Evolutionary conservation across 2,888 invertebrate species (phyloP).

Genomic region (Nomada lathburiana): DNA sequence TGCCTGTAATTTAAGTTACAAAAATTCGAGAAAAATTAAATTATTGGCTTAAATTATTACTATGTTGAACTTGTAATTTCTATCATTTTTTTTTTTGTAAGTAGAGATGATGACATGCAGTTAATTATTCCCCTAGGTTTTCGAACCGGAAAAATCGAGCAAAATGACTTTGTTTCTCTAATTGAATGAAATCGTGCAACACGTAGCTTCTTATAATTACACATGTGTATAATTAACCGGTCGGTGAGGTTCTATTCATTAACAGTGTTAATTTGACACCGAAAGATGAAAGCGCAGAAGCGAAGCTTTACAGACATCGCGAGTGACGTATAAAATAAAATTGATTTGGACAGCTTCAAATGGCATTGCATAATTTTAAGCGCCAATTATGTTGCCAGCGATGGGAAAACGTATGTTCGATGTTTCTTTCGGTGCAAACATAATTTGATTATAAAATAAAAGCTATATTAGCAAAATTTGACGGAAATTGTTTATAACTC

Average conservation of each 20-base stretch:
- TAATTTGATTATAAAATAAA: neutral
- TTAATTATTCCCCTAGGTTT: neutral
- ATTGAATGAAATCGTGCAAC: conserved; percentile 1
- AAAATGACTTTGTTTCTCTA: neutral
- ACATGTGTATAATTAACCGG: conserved; percentile 1
- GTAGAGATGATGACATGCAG: neutral
- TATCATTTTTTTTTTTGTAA: neutral
- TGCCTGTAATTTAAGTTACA: too few species aligned
- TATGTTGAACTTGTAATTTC: neutral
- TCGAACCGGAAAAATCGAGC: neutral
- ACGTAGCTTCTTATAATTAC: neutral
- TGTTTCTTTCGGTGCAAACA: neutral
- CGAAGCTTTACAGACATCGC: too few species aligned
- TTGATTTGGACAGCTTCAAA: neutral
- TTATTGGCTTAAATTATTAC: too few species aligned
- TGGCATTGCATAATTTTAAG: neutral
- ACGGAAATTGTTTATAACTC: too few species aligned
- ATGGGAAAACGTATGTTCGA: neutral
- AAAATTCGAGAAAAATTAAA: too few species aligned
- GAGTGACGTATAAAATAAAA: neutral
- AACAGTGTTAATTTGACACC: neutral
- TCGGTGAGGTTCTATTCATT: conserved; percentile 7
- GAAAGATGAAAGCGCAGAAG: neutral
- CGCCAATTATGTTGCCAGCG: neutral
- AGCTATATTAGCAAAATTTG: too few species aligned